Conservation (phyloP, 2,888 invertebrate genomes). For the Phengaris alcon region DNA sequence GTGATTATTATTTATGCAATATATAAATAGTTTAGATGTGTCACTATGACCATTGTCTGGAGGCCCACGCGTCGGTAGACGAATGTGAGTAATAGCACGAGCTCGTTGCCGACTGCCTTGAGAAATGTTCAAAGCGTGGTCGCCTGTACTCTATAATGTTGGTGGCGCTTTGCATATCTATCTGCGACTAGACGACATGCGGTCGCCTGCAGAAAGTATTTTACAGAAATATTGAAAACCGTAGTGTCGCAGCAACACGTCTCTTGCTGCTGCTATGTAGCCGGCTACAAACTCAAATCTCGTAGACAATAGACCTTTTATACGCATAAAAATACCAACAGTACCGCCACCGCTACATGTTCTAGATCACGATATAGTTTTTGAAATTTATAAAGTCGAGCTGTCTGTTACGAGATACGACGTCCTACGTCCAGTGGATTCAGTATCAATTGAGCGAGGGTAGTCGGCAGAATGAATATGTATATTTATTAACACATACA, state of each 20-base stretch:
- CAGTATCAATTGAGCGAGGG: conserved; percentile 39
- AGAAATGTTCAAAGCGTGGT: too few species aligned
- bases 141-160: too few species aligned
- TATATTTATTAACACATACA: too few species aligned
- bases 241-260: too few species aligned
- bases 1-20: conserved; percentile 2
- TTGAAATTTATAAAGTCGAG: conserved; percentile 49
- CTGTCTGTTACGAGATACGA: conserved; percentile 48
- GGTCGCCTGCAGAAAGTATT: too few species aligned
- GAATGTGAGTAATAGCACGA: neutral
- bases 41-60: neutral
- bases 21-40: neutral
- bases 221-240: too few species aligned
- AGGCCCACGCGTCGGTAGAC: conserved; percentile 5
- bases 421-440: conserved; percentile 56
- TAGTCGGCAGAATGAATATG: conserved; percentile 25
- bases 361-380: conserved; percentile 26
- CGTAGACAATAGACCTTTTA: neutral
- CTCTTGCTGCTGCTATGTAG: too few species aligned
- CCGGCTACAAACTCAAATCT: too few species aligned
- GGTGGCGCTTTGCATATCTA: too few species aligned
- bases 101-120: neutral
- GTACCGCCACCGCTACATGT: conserved; percentile 9
- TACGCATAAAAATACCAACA: neutral
- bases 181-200: too few species aligned